Evolutionary conservation across 2,888 invertebrate species (phyloP), one percentile per base, ranked within the genome.

Genomic region (Lasius platythorax): DNA sequence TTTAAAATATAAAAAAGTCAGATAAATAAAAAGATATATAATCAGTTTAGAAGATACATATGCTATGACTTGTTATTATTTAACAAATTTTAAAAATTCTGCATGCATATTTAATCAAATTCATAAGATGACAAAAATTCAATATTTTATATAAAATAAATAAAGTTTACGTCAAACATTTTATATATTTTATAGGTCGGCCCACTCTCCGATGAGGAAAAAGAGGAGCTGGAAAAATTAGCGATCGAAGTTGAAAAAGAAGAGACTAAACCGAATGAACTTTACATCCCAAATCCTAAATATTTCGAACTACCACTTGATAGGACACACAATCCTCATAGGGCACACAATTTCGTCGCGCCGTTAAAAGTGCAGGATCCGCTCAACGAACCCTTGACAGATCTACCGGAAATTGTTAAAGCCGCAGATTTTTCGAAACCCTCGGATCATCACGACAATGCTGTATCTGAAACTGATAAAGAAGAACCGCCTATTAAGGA

Each of bases 211-310:
- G 85, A 90, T n/a, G 88, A 85, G 28, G 89, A 92, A 61, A 88
- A 90, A 9, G 87, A 90, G 28, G 87, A 88, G 18, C 76, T 91
- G 63, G 85, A 89, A 74, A 91, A 89, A 72, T 67, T 92, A 4
- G 87, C 90, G 8, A 88, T 87, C n/a, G 91, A 92, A 37, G 87
- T 91, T n/a, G 91, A 90, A 58, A 90, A 91, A 30, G 90, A 90
- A 46, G 90, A 91, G 33, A 90, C 87, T 12, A 89, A 86, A 74
- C 91, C 91, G 23, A 92, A 93, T 82, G 92, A 92, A 82, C 78
- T 90, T 18, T 90, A 88, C 72, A 89, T 91, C 56, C 79, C 88
- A 53, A 78, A 50, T 46, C 68, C 82, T 23, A 56, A 81, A 87
- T 28, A 75, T 75, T 2, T 68, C 68, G 28, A 81, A 87, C 43